Conservation (phyloP, 2,797 vertebrate species). For the Nyctibius grandis region DNA sequence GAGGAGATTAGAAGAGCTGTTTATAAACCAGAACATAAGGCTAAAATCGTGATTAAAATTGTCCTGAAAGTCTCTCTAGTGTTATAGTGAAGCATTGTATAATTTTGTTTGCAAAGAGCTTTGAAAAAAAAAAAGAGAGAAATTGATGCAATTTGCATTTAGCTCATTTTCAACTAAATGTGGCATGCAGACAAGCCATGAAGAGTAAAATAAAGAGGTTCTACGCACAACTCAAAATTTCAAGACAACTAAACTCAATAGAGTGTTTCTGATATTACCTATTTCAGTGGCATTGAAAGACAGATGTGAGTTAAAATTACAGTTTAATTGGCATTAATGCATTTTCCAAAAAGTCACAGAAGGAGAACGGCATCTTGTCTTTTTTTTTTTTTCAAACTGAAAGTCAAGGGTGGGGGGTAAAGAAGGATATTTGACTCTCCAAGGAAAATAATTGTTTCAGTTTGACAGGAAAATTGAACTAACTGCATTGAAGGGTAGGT, state of each 20-base stretch:
- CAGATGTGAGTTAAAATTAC: conserved; percentile 5
- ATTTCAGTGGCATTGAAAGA: conserved; percentile 1
- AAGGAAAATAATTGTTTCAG: conserved; percentile 6
- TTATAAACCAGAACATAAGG: conserved; percentile 26
- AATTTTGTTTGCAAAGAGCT: not conserved
- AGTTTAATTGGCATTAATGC: conserved; percentile 21
- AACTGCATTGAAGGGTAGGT: not conserved
- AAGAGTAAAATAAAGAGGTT: not conserved
- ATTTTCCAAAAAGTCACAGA: not conserved
- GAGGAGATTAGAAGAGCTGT: not conserved
- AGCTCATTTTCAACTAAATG: not conserved
- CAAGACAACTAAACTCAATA: not conserved
- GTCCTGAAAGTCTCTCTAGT: not conserved
- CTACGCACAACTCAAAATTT: not conserved
- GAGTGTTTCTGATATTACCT: not conserved
- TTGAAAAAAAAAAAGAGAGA: not conserved
- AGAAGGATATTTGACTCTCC: not conserved
- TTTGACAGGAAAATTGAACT: conserved; percentile 58
- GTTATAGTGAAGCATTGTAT: not conserved
- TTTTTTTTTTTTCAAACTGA: not conserved
- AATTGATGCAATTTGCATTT: not conserved
- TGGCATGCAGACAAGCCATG: not conserved
- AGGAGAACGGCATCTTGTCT: not conserved
- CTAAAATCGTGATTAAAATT: not conserved
- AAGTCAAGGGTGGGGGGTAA: not conserved